Evolutionary conservation across 2,113 vertebrate genomes (phyloP).

Genomic region (Camelus dromedarius): DNA sequence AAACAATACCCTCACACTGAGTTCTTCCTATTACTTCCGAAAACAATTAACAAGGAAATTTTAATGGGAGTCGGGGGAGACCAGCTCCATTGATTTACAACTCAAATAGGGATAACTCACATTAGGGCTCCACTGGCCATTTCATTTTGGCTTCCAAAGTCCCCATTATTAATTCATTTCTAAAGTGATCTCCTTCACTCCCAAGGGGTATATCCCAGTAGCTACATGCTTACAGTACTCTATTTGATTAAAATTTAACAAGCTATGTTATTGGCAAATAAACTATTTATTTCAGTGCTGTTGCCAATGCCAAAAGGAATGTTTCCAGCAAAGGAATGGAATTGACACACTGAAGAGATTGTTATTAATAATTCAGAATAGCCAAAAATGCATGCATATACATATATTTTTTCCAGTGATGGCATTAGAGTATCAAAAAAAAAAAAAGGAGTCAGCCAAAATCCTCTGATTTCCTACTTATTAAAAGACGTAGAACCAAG

Average conservation of each 20-base stretch:
- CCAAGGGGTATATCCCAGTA: slow-evolving; percentile 76
- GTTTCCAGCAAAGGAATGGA: slow-evolving; percentile 71
- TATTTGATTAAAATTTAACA: slow-evolving; percentile 87
- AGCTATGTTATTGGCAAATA: slow-evolving; percentile 84
- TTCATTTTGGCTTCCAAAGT: slow-evolving; percentile 73
- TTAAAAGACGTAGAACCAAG: slow-evolving; percentile 31
- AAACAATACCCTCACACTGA: not conserved
- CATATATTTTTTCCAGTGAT: not conserved
- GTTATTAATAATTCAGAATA: slow-evolving; percentile 77
- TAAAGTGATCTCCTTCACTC: slow-evolving; percentile 80
- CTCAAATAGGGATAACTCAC: slow-evolving; percentile 70
- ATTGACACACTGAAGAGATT: slow-evolving; percentile 71
- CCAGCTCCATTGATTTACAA: slow-evolving; percentile 63
- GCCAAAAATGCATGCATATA: slow-evolving; percentile 18
- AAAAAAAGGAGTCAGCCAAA: slow-evolving; percentile 43
- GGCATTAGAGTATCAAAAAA: not conserved
- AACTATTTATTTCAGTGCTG: slow-evolving; percentile 76
- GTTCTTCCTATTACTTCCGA: slow-evolving; percentile 38
- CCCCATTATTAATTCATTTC: slow-evolving; percentile 85
- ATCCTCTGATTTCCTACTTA: slow-evolving; percentile 38
- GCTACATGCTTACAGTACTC: slow-evolving; percentile 77
- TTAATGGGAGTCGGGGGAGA: slow-evolving; percentile 12
- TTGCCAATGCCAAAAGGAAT: slow-evolving; percentile 66
- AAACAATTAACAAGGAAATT: slow-evolving; percentile 71
- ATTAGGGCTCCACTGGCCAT: slow-evolving; percentile 34